Percentiles rank a stretch among this genome's conserved stretches.
Conservation (phyloP, 53 echinoderm and acorn worm species). For the Astropecten irregularis region DNA sequence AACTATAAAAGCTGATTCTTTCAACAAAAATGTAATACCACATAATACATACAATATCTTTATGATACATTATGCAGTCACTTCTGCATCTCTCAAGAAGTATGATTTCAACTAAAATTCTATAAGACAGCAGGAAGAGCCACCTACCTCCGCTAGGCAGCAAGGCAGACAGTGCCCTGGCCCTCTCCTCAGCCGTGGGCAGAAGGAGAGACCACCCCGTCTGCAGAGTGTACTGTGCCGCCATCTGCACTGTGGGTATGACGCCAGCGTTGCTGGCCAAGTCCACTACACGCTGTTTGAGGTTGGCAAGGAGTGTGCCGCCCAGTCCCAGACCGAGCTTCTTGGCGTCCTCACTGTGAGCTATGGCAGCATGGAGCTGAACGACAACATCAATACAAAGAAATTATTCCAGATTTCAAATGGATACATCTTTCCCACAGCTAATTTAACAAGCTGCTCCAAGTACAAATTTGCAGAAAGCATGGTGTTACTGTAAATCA, state of each 20-base stretch:
- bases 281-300: constrained; percentile 95
- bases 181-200: constrained; percentile 97
- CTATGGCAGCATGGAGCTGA: constrained; percentile 94
- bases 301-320: constrained; percentile 82
- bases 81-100: not conserved
- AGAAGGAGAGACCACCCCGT: constrained; percentile 96
- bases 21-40: too few species aligned
- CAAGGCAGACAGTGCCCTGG: constrained; percentile 87
- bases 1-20: too few species aligned
- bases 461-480: too few species aligned
- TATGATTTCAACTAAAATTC: not conserved
- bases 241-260: constrained; percentile 83
- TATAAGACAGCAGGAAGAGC: not conserved
- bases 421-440: too few species aligned
- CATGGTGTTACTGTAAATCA: too few species aligned
- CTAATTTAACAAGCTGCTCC: too few species aligned
- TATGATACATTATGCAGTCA: too few species aligned
- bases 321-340: constrained; percentile 81
- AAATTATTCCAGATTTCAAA: too few species aligned
- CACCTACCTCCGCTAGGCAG: constrained; percentile 91
- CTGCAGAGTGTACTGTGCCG: constrained; percentile 91
- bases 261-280: constrained; percentile 95
- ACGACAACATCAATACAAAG: too few species aligned
- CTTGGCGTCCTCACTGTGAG: constrained; percentile 84
- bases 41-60: too few species aligned